Percentiles rank a stretch among this genome's conserved stretches.
Evolutionary conservation across 2,113 vertebrate species (phyloP).

Genomic region (Caranx melampygus): DNA sequence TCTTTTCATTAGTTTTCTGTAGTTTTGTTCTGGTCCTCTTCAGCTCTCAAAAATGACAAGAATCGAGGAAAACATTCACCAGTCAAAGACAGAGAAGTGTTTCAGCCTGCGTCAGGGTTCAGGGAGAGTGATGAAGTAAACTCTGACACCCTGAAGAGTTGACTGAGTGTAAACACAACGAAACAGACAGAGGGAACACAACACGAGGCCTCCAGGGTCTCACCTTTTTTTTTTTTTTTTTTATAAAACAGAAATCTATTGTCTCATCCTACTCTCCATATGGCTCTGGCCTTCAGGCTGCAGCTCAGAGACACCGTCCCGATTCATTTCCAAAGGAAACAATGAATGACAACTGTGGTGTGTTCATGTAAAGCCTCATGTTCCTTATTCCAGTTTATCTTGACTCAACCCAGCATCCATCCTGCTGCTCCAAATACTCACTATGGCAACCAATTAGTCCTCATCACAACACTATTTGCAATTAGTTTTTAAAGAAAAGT

Average conservation of each 20-base stretch:
- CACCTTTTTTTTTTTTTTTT: neutral
- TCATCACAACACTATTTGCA: no score
- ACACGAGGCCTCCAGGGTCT: neutral
- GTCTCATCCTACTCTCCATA: neutral
- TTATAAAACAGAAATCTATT: neutral
- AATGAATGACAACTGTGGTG: no score
- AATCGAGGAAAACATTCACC: slow-evolving; percentile 16
- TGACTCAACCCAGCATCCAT: no score
- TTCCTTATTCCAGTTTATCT: no score
- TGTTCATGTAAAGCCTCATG: no score
- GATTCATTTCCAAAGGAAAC: neutral
- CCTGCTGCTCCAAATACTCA: no score
- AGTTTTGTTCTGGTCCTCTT: slow-evolving; percentile 37
- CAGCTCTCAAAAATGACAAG: slow-evolving; percentile 17
- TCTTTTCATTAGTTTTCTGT: slow-evolving; percentile 42
- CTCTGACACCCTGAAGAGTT: slow-evolving; percentile 6
- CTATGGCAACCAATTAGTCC: no score
- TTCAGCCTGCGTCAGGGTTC: slow-evolving; percentile 27
- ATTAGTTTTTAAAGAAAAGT: no score
- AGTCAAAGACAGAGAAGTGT: slow-evolving; percentile 10
- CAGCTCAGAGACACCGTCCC: neutral
- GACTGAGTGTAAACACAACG: neutral
- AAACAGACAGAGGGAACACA: neutral
- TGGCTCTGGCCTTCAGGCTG: no score
- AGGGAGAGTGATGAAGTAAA: slow-evolving; percentile 9